Evolutionary conservation across 1,140 invertebrate species (phyloP), one percentile per base, ranked within the genome.

Genomic region (Drosophila triauraria): DNA sequence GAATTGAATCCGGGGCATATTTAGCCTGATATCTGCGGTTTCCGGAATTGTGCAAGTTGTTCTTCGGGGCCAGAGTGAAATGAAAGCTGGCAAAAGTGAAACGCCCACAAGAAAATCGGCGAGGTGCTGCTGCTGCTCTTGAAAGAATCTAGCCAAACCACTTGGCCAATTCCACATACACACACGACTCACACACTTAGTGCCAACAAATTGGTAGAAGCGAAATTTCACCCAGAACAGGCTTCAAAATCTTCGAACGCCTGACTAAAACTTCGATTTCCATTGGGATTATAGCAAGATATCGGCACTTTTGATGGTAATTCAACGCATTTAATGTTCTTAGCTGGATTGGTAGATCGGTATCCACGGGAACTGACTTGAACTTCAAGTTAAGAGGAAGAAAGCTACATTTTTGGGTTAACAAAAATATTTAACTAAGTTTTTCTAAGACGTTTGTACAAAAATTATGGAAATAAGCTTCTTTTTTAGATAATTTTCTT

Each of bases 71-170:
- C 65, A 71, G 61, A 74, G 81, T 88, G 78, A 88, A 88, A 88
- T 67, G 81, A 88, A 88, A 88, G 81, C 82, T 85, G 81, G 81
- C 81, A 88, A 90, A 88, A 88, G 85, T 88, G 85, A 88, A 88
- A 88, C 86, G 84, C 85, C 85, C 85, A 87, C 84, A 70, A 82
- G 74, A 78, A 83, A 70, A 83, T 78, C 71, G 72, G 76, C 80
- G 59, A 62, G 63, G 46, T 77, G 74, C 65, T 51, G 61, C 32
- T 68, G 64, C 30, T 62, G 44, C 54, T 75, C 74, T 77, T 76
- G 71, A 75, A 90, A 88, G 85, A 88, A 88, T 88, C 85, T 88
- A 88, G 85, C 81, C 85, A 88, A 88, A 88, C 85, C 85, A 88
- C 85, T 88, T 90, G 84, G 84, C 80, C 43, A 88, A 84, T 88